A percentile compares a stretch with the other conserved stretches of the same genome.
These are phyloP conservation scores for Dasyprocta punctata DNA, from an alignment of 2,113 vertebrate genomes.

Conservation along the genomic window DNA sequence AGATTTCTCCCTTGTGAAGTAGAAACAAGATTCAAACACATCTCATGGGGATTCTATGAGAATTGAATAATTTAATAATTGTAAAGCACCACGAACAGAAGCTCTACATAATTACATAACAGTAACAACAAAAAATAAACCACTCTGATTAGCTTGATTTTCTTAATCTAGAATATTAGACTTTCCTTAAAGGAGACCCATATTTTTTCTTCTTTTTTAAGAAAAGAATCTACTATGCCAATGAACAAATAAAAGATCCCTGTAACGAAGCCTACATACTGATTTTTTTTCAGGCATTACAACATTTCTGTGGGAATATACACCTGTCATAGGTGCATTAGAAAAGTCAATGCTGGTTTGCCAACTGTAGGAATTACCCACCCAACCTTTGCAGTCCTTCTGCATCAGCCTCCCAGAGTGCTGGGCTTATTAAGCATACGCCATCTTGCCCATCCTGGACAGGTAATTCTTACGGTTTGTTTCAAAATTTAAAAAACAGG, in stretches of 20 bases:
- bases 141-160: background rate
- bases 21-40: background rate
- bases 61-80: background rate
- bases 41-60: background rate
- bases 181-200: background rate
- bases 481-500: background rate
- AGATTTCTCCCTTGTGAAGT: background rate
- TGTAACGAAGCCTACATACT: slow-evolving; percentile 29
- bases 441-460: no score
- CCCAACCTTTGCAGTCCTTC: no score
- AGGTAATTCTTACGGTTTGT: no score
- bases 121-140: background rate
- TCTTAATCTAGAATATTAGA: slow-evolving; percentile 20
- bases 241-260: background rate
- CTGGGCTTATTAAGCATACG: no score
- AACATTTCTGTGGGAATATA: background rate
- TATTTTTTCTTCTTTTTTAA: slow-evolving; percentile 30
- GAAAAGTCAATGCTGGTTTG: background rate
- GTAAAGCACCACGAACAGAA: background rate
- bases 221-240: background rate
- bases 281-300: background rate
- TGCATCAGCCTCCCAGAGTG: no score
- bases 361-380: background rate
- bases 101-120: background rate
- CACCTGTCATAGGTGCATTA: background rate